Conservation (phyloP, 2,113 vertebrate species). For the Cervus canadensis region DNA sequence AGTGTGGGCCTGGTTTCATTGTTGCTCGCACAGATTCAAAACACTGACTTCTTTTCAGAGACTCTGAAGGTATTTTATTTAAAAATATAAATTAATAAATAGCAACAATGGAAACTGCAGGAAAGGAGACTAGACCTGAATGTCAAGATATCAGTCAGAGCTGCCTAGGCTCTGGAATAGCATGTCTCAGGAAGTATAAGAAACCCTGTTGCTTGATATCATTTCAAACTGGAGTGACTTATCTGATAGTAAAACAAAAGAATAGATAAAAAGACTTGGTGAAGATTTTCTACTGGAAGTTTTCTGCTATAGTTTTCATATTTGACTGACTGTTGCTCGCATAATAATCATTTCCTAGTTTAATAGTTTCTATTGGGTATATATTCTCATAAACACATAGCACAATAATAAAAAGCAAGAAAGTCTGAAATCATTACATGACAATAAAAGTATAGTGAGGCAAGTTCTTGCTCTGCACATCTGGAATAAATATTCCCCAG, state of each 20-base stretch:
- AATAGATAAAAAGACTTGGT: background rate
- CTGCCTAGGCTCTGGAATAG: constrained; percentile 57
- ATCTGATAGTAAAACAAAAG: constrained; percentile 10
- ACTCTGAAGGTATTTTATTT: background rate
- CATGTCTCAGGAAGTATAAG: constrained; percentile 55
- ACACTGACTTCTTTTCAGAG: constrained; percentile 3
- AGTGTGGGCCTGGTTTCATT: background rate
- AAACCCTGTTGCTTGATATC: constrained; percentile 53
- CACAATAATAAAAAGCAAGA: background rate
- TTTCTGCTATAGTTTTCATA: background rate
- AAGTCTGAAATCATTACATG: background rate
- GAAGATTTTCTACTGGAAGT: background rate
- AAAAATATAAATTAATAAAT: constrained; percentile 21
- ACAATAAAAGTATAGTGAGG: constrained; percentile 2
- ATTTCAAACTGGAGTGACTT: constrained; percentile 61
- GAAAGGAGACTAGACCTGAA: constrained; percentile 33
- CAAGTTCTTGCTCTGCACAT: background rate
- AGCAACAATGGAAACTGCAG: constrained; percentile 5
- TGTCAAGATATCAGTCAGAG: constrained; percentile 62
- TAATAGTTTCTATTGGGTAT: background rate
- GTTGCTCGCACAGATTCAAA: background rate
- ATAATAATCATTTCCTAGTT: background rate
- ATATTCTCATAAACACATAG: background rate
- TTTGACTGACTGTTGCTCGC: background rate
- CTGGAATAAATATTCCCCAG: background rate